These are phyloP conservation scores for Ctenochaetus hawaiiensis DNA, from an alignment of 2,797 vertebrate species.

Conservation along the genomic window DNA sequence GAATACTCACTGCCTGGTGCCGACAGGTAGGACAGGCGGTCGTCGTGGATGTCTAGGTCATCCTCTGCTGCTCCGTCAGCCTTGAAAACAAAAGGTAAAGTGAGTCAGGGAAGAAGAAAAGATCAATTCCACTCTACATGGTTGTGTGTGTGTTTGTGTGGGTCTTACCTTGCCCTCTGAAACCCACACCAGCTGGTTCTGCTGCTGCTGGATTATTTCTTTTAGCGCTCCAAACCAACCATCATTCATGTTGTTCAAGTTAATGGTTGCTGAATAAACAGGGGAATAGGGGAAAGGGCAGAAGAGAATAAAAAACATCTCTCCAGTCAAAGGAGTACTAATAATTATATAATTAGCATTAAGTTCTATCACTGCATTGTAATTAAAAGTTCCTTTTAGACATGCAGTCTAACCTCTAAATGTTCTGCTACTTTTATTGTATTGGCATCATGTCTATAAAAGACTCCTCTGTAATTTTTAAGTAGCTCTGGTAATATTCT, in stretches of 20 bases:
- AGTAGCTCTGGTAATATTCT: not conserved
- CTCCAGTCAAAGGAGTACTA: not conserved
- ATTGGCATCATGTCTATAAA: not conserved
- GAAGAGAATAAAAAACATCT: constrained; percentile 28
- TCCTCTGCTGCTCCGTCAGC: constrained; percentile 95
- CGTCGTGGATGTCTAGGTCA: constrained; percentile 97
- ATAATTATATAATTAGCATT: constrained; percentile 3
- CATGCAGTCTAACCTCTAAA: not conserved
- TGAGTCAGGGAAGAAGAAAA: constrained; percentile 1
- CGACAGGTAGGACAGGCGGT: constrained; percentile 99
- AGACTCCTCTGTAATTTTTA: not conserved
- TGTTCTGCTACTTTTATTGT: not conserved
- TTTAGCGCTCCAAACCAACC: constrained; percentile 98
- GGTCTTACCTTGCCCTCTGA: constrained; percentile 97
- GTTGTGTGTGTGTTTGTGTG: not conserved
- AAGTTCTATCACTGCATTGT: not conserved
- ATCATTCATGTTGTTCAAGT: constrained; percentile 98
- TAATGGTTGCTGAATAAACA: constrained; percentile 92
- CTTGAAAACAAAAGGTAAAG: constrained; percentile 70
- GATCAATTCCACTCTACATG: not conserved
- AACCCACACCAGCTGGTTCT: constrained; percentile 99
- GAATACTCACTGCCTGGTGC: constrained; percentile 99
- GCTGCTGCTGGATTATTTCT: constrained; percentile 95
- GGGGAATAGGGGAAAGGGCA: constrained; percentile 26
- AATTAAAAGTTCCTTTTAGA: not conserved